Conservation (phyloP, 2,113 vertebrate genomes). For the Chauna torquata region DNA sequence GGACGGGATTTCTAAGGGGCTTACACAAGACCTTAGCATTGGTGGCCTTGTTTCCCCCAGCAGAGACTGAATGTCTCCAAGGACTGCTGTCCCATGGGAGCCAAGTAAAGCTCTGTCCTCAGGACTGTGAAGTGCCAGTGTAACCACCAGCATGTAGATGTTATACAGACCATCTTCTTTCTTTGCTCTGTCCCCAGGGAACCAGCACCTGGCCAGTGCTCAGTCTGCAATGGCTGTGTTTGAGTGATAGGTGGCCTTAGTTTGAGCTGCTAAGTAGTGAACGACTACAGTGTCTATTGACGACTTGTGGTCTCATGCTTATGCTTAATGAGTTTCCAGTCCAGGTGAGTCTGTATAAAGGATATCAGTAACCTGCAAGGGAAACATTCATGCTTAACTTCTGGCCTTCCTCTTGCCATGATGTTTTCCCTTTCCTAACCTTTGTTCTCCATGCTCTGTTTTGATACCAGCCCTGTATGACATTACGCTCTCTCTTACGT, state of each 20-base stretch:
- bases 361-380: not conserved
- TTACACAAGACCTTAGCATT: not conserved
- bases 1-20: not conserved
- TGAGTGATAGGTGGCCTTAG: not conserved
- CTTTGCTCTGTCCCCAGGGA: not conserved
- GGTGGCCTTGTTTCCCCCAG: not conserved
- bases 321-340: not conserved
- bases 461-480: too few relatives aligned
- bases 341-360: not conserved
- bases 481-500: not conserved
- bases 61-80: not conserved
- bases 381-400: not conserved
- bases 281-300: not conserved
- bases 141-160: not conserved
- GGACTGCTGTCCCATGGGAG: not conserved
- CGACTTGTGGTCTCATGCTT: not conserved
- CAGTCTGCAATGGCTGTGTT: not conserved
- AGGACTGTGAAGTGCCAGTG: not conserved
- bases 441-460: not conserved
- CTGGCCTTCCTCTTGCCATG: not conserved
- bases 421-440: fast-evolving
- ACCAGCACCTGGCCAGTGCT: not conserved
- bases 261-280: not conserved
- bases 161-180: not conserved
- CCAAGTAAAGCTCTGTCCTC: not conserved